These are phyloP conservation scores for Aethes cnicana DNA, from an alignment of 2,888 invertebrate species.

Conservation along the genomic window DNA sequence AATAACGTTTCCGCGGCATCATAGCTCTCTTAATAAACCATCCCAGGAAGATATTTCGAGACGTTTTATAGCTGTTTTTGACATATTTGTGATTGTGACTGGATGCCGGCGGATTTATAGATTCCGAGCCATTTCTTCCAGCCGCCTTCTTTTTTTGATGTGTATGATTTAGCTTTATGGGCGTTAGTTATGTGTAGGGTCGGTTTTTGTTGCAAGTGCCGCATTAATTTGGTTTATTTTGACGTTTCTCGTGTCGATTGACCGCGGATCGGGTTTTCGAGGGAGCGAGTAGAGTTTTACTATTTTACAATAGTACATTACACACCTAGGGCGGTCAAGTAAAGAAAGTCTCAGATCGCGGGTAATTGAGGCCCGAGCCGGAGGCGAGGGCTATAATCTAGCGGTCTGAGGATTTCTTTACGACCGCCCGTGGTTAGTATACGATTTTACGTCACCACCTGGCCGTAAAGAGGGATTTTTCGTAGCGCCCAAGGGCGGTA, in stretches of 20 bases:
- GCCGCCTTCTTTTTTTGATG: slow-evolving; percentile 54
- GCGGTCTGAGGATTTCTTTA: no score
- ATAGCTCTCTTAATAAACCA: slow-evolving; percentile 71
- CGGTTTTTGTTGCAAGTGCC: slow-evolving; percentile 9
- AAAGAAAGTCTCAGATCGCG: no score
- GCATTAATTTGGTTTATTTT: slow-evolving; percentile 11
- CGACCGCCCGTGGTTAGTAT: no score
- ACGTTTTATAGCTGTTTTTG: slow-evolving; percentile 71
- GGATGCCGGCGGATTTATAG: slow-evolving; percentile 61
- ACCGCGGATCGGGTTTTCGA: no score
- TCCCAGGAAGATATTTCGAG: slow-evolving; percentile 58
- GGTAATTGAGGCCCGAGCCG: no score
- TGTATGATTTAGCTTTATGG: slow-evolving; percentile 61
- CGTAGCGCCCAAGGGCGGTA: no score
- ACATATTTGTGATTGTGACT: slow-evolving; percentile 79
- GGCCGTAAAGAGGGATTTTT: no score
- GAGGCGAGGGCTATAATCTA: no score
- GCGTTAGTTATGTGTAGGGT: slow-evolving; percentile 35
- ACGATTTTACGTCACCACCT: no score
- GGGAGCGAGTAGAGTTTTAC: no score
- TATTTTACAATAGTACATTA: no score
- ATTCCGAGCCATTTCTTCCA: slow-evolving; percentile 70
- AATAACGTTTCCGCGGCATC: slow-evolving; percentile 48
- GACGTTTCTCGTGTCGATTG: slow-evolving; percentile 9
- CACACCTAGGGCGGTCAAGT: no score